These are phyloP conservation scores for Gila robusta DNA, from an alignment of 2,797 vertebrate genomes.

Conservation along the genomic window DNA sequence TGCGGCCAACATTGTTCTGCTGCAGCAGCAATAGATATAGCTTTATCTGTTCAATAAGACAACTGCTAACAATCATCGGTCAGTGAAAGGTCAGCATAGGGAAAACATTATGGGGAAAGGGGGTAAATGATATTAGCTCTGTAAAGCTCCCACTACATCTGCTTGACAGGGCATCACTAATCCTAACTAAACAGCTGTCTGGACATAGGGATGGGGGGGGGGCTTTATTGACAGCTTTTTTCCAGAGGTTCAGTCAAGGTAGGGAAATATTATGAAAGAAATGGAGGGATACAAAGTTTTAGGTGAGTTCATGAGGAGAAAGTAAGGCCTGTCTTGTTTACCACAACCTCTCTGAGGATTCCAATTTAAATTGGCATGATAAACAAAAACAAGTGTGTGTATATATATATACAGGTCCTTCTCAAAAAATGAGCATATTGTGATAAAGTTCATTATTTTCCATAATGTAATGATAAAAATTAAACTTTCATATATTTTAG, in stretches of 20 bases:
- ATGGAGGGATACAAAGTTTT: slow-evolving; percentile 1
- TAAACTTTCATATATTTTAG: too few species aligned
- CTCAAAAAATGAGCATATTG: too few species aligned
- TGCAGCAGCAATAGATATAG: neutral
- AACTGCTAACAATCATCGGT: slow-evolving; percentile 53
- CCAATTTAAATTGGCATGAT: neutral
- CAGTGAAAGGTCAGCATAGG: slow-evolving; percentile 5
- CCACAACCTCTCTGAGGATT: neutral
- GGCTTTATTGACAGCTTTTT: slow-evolving; percentile 39
- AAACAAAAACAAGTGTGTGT: neutral
- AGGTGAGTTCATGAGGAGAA: slow-evolving; percentile 48
- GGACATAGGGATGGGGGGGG: neutral
- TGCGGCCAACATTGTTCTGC: slow-evolving; percentile 22
- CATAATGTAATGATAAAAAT: too few species aligned
- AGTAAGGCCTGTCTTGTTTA: neutral
- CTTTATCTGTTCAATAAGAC: slow-evolving; percentile 51
- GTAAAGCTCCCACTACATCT: slow-evolving; percentile 26
- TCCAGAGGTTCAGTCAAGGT: slow-evolving; percentile 49
- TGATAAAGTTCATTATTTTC: too few species aligned
- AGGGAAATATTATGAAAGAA: slow-evolving; percentile 24
- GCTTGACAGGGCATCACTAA: slow-evolving; percentile 37
- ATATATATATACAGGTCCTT: too few species aligned
- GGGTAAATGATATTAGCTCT: slow-evolving; percentile 38
- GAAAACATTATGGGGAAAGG: neutral
- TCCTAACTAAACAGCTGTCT: slow-evolving; percentile 54